Conservation (phyloP, 2,797 vertebrate genomes). For the Hippocampus kuda region DNA sequence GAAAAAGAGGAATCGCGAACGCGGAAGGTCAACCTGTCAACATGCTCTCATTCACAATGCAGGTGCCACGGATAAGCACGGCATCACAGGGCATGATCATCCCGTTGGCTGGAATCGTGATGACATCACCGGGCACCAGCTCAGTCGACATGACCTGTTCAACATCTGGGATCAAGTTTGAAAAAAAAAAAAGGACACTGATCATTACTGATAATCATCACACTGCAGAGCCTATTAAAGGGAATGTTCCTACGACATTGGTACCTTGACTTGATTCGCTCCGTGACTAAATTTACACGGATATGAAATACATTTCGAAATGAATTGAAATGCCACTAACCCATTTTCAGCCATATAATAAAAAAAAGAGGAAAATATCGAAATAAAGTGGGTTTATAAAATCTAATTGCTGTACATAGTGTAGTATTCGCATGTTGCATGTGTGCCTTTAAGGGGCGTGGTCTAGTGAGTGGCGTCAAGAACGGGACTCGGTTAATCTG, state of each 20-base stretch:
- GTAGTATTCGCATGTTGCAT: too few species aligned
- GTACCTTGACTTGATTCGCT: not conserved
- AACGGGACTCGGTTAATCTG: too few species aligned
- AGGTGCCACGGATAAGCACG: conserved; percentile 81
- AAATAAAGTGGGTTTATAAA: too few species aligned
- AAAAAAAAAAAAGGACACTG: not conserved
- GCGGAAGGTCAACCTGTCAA: conserved; percentile 73
- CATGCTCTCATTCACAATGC: conserved; percentile 98
- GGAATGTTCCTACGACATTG: not conserved
- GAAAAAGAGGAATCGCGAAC: too few species aligned
- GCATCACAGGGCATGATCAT: conserved; percentile 94
- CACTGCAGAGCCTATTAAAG: not conserved
- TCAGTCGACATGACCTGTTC: conserved; percentile 91
- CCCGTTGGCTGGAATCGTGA: conserved; percentile 84
- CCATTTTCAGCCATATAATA: too few species aligned
- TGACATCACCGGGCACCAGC: conserved; percentile 88
- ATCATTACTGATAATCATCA: not conserved
- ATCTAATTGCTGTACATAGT: too few species aligned
- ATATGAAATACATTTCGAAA: not conserved
- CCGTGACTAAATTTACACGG: not conserved
- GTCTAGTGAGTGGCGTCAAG: too few species aligned
- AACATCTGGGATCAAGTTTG: conserved; percentile 61
- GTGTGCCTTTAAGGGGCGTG: too few species aligned
- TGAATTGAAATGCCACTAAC: not conserved
- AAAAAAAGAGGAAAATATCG: too few species aligned